Evolutionary conservation across 1,140 invertebrate genomes (phyloP), one percentile per base, ranked within the genome.

Genomic region (Pseudomyrmex dendroicus): DNA sequence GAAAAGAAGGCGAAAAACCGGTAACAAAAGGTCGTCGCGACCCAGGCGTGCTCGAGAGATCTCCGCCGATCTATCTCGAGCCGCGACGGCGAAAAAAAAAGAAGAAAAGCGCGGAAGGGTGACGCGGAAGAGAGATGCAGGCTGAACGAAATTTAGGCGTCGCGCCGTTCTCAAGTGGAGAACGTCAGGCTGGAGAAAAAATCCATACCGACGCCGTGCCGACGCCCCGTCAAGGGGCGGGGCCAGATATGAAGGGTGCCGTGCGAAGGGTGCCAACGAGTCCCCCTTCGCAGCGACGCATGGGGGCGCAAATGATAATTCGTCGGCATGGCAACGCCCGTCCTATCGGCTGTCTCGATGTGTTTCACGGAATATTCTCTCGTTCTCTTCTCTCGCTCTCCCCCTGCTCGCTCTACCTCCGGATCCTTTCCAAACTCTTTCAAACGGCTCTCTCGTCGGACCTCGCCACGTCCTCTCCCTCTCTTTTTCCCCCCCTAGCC

Each of bases 141-240:
- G 66, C 48, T 57, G 72, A 64, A 77, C 84, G 62, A 93, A 93
- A 92, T 92, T 93, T 90, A 87, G 92, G 91, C 91, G 91, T 92
- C 92, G 92, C 91, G 91, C 86, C 92, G 90, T 64, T 89, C 87
- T 92, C 89, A 87, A 92, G 92, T 92, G 92, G 91, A 70, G 76
- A 35, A 86, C 88, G 86, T 54, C 77, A 82, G 22, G 44, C 15
- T 44, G 13, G 86, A 76, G 89, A 74, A 85, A 89, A 90, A 91
- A 91, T 91, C 90, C 86, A 91, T 91, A 90, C 84, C 72, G 46
- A 78, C 54, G 64, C 54, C 35, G 35, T 52, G 35, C 20, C 85
- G 78, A 84, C 76, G 83, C 78, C 70, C 73, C 35, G 35, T 13
- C 50, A 13, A 52, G 77, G 85, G 89, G 90, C 90, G 91, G 89